These are phyloP conservation scores for Leucopsar rothschildi DNA, from an alignment of 2,113 vertebrate genomes.

Conservation along the genomic window DNA sequence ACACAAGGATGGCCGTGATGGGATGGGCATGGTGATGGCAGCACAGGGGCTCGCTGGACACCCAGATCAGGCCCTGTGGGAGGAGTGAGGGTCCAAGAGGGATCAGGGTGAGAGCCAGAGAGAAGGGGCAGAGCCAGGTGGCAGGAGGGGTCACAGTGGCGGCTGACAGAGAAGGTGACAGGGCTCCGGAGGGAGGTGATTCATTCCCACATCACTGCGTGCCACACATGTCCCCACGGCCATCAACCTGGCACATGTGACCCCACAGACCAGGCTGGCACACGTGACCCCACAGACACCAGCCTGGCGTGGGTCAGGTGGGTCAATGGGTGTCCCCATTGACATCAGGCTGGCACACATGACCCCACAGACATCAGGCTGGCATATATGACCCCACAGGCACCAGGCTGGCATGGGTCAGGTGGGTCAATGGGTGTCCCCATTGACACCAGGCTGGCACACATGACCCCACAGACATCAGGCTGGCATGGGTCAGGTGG, in stretches of 20 bases:
- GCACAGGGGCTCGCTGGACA: background rate
- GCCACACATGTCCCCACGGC: fast-evolving
- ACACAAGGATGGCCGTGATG: background rate
- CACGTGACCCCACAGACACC: too few species aligned
- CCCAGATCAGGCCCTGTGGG: background rate
- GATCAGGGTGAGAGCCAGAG: fast-evolving
- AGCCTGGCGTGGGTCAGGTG: too few species aligned
- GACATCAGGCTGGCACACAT: too few species aligned
- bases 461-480: too few species aligned
- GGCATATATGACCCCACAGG: fast-evolving
- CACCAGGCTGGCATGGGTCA: too few species aligned
- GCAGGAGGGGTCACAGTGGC: background rate
- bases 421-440: too few species aligned
- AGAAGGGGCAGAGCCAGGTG: background rate
- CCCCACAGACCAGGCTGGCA: fast-evolving
- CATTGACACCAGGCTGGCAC: background rate
- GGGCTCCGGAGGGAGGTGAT: fast-evolving
- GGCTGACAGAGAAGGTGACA: background rate
- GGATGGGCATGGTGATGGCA: fast-evolving
- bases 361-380: background rate
- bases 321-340: too few species aligned
- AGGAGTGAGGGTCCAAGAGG: background rate
- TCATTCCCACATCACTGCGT: fast-evolving
- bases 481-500: too few species aligned
- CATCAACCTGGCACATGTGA: fast-evolving